Conservation (phyloP, 2,113 vertebrate genomes). For the Pleuronectes platessa region DNA sequence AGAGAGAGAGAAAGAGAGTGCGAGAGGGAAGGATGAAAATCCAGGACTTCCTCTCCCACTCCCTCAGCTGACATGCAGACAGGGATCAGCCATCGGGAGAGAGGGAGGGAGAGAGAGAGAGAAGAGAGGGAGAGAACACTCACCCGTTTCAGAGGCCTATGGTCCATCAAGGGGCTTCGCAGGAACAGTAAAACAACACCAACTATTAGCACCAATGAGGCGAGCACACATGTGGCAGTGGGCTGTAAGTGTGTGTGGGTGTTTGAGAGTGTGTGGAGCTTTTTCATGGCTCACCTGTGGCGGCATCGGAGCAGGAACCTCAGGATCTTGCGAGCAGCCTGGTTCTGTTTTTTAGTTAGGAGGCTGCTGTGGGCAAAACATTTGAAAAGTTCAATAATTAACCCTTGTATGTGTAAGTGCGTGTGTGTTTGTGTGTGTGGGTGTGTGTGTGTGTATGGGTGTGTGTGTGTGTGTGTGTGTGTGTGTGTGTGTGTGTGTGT, state of each 20-base stretch:
- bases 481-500: slow-evolving; percentile 72
- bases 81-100: slow-evolving; percentile 87
- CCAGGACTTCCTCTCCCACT: slow-evolving; percentile 72
- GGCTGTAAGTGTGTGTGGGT: slow-evolving; percentile 43
- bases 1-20: slow-evolving; percentile 25
- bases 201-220: slow-evolving; percentile 91
- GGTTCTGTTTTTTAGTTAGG: slow-evolving; percentile 98
- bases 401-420: not conserved
- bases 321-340: slow-evolving; percentile 99
- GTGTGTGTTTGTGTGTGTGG: not conserved
- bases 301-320: slow-evolving; percentile 98
- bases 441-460: not conserved
- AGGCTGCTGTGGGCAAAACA: slow-evolving; percentile 87
- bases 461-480: too few species aligned
- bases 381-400: slow-evolving; percentile 10
- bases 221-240: slow-evolving; percentile 53
- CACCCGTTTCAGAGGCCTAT: slow-evolving; percentile 99
- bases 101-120: slow-evolving; percentile 50
- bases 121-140: slow-evolving; percentile 80
- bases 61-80: slow-evolving; percentile 92
- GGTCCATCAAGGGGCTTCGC: slow-evolving; percentile 99
- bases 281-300: slow-evolving; percentile 87
- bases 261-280: not conserved
- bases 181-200: slow-evolving; percentile 96
- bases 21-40: slow-evolving; percentile 50